Percentiles rank a stretch among this genome's conserved stretches.
Evolutionary conservation across 2,888 invertebrate species (phyloP).

Genomic region (Apotomis betuletana): DNA sequence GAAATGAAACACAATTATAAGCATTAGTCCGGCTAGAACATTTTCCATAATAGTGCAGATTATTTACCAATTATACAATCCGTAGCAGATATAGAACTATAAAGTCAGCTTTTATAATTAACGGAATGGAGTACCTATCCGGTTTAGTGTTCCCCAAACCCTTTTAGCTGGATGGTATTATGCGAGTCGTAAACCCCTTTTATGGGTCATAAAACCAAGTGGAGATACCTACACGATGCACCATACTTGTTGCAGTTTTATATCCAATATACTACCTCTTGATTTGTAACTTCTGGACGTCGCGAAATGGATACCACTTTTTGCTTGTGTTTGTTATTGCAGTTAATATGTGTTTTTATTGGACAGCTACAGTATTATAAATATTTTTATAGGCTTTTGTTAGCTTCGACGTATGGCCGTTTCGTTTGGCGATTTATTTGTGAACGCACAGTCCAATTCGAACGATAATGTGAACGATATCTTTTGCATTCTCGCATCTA

Average conservation of each 20-base stretch:
- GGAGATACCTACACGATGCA: constrained; percentile 71
- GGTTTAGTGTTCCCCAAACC: constrained; percentile 63
- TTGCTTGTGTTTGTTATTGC: constrained; percentile 45
- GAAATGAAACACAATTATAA: too few species aligned
- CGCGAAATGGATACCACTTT: constrained; percentile 32
- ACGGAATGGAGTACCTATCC: constrained; percentile 52
- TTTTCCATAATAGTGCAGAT: constrained; percentile 1
- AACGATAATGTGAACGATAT: background rate
- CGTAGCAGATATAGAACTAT: constrained; percentile 31
- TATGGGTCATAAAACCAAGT: constrained; percentile 80
- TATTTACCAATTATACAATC: constrained; percentile 25
- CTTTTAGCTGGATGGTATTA: constrained; percentile 82
- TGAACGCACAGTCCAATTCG: background rate
- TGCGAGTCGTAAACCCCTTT: constrained; percentile 77
- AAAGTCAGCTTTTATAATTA: constrained; percentile 73
- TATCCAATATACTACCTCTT: constrained; percentile 81
- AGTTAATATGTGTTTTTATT: constrained; percentile 5
- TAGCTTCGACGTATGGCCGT: background rate
- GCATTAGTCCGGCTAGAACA: too few species aligned
- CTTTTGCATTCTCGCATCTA: background rate
- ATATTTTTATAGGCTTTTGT: constrained; percentile 24
- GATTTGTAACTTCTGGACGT: constrained; percentile 78
- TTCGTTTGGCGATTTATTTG: background rate
- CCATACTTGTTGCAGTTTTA: constrained; percentile 82
- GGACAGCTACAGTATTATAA: constrained; percentile 32